Evolutionary conservation across 2,797 vertebrate genomes (phyloP), one percentile per base, ranked within the genome.

Genomic region (Macrochelys suwanniensis): DNA sequence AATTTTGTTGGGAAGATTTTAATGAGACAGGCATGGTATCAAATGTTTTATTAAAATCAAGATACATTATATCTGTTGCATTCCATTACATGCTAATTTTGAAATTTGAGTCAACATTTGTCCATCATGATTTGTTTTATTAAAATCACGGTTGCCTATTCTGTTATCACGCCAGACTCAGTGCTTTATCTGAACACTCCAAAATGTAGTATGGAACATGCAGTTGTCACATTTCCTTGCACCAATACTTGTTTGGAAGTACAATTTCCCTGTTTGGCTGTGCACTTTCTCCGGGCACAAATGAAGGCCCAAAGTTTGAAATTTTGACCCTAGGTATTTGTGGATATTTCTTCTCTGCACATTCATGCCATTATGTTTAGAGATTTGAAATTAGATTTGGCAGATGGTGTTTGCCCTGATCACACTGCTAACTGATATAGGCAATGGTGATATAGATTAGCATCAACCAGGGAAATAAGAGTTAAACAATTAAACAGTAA

Each of bases 341-440:
- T 50, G 31, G 26, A 51, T 91, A 65, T 50, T 80, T 92, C 92
- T 59, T 42, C 47, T 23, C 11, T 45, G 23, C 87, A 51, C 7
- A 47, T 5, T 7, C 77, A 42, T 85, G 21, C 16, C 57, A 80
- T 80, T 56, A 65, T 54, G 79, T 94, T 42, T 86, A 93, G 25
- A 45, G 26, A 54, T 3, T 16, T 79, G 15, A 83, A 90, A 87
- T 13, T 37, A 33, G 19, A 88, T 37, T 86, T 80, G 28, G 47
- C 83, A 95, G 91, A 82, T 15, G 56, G 5, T 56, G 91, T 19
- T 50, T 89, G 26, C 54, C 15, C 83, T 87, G 88, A 92, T 85
- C 13, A 31, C 11, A 11, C 1, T 11, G 1, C 59, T 82, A 93
- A 57, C 2, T 76, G 31, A 57, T 37, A 31, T 3, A 42, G 33